Percentiles rank a stretch among this genome's conserved stretches.
These are phyloP conservation scores for fruit fly (Drosophila melanogaster) DNA, from an alignment of 1,140 invertebrate species.

Conservation along the genomic window DNA sequence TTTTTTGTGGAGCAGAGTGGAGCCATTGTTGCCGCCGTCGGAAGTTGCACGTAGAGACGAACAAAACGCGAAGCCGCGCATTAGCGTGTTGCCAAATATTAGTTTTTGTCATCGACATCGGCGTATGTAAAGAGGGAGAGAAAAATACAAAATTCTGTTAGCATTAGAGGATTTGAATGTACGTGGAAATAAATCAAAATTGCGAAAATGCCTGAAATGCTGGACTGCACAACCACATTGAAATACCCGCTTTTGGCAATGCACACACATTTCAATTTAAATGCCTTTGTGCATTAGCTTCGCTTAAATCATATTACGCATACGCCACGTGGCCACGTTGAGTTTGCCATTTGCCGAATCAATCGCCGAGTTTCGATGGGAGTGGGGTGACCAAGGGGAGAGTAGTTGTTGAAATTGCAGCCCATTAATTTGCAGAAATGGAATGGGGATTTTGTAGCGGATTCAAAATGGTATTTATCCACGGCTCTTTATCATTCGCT, in stretches of 20 bases:
- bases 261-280: slow-evolving; percentile 72
- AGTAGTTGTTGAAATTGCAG: slow-evolving; percentile 63
- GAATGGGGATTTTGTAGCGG: background rate
- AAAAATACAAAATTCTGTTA: slow-evolving; percentile 69
- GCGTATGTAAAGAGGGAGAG: slow-evolving; percentile 43
- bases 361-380: slow-evolving; percentile 25
- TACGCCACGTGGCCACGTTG: slow-evolving; percentile 58
- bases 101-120: slow-evolving; percentile 65
- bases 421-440: slow-evolving; percentile 64
- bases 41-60: slow-evolving; percentile 66
- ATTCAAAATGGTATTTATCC: slow-evolving; percentile 17
- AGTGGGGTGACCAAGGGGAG: no score
- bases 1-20: slow-evolving; percentile 21
- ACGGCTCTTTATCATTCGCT: slow-evolving; percentile 31
- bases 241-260: slow-evolving; percentile 7
- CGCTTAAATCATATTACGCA: slow-evolving; percentile 79
- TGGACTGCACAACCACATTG: slow-evolving; percentile 36
- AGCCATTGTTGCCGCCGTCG: slow-evolving; percentile 52
- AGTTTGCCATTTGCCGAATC: slow-evolving; percentile 44
- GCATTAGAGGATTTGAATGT: slow-evolving; percentile 49
- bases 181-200: slow-evolving; percentile 74
- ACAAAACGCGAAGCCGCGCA: slow-evolving; percentile 40
- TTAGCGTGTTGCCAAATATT: slow-evolving; percentile 76
- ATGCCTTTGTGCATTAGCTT: slow-evolving; percentile 79
- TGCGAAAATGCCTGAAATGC: slow-evolving; percentile 70